These are phyloP conservation scores for Arbacia lixula DNA, from an alignment of 53 echinoderm and acorn worm species.

Conservation along the genomic window DNA sequence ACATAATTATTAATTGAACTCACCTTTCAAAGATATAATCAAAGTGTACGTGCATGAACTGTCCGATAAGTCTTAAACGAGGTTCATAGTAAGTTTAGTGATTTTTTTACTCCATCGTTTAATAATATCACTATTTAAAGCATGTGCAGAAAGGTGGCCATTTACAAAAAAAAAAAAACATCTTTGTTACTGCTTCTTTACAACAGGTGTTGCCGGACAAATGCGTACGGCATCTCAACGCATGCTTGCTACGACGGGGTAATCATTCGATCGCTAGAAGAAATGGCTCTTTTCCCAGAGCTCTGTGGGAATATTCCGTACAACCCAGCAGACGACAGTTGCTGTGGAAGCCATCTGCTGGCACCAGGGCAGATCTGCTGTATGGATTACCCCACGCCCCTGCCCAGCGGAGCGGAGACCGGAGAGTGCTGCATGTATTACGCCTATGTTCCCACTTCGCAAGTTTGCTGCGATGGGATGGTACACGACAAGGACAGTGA, in stretches of 20 bases:
- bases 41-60: too few relatives aligned
- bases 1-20: too few relatives aligned
- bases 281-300: conserved; percentile 54
- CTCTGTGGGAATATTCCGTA: conserved; percentile 67
- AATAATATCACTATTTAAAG: too few relatives aligned
- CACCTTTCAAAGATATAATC: too few relatives aligned
- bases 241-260: conserved; percentile 65
- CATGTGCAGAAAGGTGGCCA: too few relatives aligned
- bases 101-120: too few relatives aligned
- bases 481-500: conserved; percentile 19
- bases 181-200: conserved; percentile 1
- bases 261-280: conserved; percentile 35
- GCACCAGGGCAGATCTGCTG: conserved; percentile 77
- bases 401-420: conserved; percentile 56
- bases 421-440: conserved; percentile 72
- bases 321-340: conserved; percentile 59
- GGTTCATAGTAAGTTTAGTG: too few relatives aligned
- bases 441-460: conserved; percentile 61
- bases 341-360: conserved; percentile 68
- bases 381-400: conserved; percentile 57
- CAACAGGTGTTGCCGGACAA: conserved; percentile 67
- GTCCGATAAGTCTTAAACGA: too few relatives aligned
- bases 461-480: conserved; percentile 72
- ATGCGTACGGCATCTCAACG: conserved; percentile 50
- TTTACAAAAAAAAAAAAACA: too few relatives aligned